phyloP scores from a whole-genome alignment of 2,113 vertebrate species.

The Dasyornis broadbenti region DNA sequence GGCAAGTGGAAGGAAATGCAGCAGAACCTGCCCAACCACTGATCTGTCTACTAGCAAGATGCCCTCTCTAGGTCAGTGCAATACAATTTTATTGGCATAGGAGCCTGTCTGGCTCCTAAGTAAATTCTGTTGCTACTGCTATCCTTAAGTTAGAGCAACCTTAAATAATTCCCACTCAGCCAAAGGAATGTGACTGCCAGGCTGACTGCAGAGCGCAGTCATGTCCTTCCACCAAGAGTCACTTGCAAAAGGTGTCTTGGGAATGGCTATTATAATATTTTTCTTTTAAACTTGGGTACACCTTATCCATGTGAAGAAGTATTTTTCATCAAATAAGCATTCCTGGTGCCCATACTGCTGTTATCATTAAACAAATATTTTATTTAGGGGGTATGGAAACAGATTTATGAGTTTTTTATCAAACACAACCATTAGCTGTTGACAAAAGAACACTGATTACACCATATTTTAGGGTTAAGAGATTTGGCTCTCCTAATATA shows the following conservation, averaged over 20 bases:
- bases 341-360: not conserved
- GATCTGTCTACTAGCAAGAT: not conserved
- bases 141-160: not conserved
- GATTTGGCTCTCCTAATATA: not conserved
- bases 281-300: not conserved
- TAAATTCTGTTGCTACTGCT: not conserved
- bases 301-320: not conserved
- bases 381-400: not conserved
- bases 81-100: not conserved
- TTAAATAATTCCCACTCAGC: not conserved
- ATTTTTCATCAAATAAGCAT: not conserved
- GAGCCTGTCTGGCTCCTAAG: not conserved
- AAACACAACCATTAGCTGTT: not conserved
- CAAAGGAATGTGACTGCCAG: not conserved
- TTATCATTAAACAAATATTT: conserved; percentile 27
- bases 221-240: not conserved
- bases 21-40: conserved; percentile 18
- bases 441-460: not conserved
- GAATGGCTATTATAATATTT: not conserved
- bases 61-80: not conserved
- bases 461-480: not conserved
- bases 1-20: conserved; percentile 1
- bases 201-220: not conserved
- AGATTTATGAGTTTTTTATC: not conserved
- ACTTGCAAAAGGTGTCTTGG: not conserved